phyloP scores from a whole-genome alignment of 1,140 invertebrate genomes.

The Helicoverpa armigera region DNA sequence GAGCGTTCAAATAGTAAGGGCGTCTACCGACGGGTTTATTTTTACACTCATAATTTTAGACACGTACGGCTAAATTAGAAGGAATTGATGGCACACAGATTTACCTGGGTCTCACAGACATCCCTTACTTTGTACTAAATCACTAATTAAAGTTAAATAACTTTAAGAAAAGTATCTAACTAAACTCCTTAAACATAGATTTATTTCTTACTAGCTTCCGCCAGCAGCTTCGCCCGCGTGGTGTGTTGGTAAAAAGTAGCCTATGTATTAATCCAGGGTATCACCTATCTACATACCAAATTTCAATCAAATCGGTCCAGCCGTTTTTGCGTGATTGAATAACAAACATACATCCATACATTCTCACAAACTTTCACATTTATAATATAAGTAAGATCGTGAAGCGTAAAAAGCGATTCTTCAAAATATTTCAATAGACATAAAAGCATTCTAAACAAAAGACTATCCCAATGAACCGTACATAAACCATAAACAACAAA shows the following conservation, averaged over 20 bases:
- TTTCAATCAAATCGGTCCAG: too few relatives aligned
- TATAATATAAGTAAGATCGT: neutral
- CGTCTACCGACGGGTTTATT: slow-evolving; percentile 68
- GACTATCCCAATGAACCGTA: neutral
- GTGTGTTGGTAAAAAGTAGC: too few relatives aligned
- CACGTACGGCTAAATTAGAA: slow-evolving; percentile 67
- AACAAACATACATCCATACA: too few relatives aligned
- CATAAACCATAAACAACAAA: neutral
- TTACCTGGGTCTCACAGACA: slow-evolving; percentile 55
- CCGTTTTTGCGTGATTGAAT: too few relatives aligned
- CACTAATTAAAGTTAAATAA: neutral
- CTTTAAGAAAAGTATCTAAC: neutral
- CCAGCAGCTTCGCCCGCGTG: too few relatives aligned
- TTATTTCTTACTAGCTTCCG: too few relatives aligned
- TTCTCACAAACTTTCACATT: neutral
- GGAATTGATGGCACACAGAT: slow-evolving; percentile 67
- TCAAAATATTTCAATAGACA: neutral
- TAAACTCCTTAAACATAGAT: neutral
- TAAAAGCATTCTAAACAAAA: neutral
- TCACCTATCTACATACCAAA: too few relatives aligned
- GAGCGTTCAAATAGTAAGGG: slow-evolving; percentile 57
- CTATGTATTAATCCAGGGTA: too few relatives aligned
- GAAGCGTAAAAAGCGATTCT: neutral
- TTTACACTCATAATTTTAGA: slow-evolving; percentile 71
- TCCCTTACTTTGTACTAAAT: neutral